phyloP scores from a whole-genome alignment of 2,113 vertebrate genomes.

The Anhinga anhinga region DNA sequence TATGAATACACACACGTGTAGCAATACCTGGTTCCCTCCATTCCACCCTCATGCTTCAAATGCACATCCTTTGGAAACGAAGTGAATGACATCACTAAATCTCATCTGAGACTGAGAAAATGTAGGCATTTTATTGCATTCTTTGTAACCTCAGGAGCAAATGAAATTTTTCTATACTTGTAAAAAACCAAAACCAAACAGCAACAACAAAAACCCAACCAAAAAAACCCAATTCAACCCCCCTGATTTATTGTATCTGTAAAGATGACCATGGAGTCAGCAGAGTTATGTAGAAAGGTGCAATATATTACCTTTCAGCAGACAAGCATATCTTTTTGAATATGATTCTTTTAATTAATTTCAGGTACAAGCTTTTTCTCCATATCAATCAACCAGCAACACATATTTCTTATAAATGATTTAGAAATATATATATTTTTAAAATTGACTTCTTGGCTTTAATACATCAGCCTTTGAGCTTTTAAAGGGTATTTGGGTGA shows the following conservation, averaged over 20 bases:
- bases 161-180: background rate
- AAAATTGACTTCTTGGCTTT: background rate
- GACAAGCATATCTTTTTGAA: background rate
- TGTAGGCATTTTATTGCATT: background rate
- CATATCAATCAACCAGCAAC: background rate
- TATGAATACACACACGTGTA: background rate
- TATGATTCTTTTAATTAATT: background rate
- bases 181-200: background rate
- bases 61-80: background rate
- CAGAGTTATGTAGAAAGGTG: background rate
- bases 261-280: background rate
- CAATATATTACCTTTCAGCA: background rate
- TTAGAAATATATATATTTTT: conserved; percentile 8
- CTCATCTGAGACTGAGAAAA: background rate
- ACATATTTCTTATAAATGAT: background rate
- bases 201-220: background rate
- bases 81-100: background rate
- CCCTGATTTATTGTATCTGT: background rate
- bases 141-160: conserved; percentile 12
- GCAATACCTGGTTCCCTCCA: background rate
- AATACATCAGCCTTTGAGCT: background rate
- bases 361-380: conserved; percentile 23
- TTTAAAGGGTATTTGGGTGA: conserved; percentile 23
- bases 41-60: background rate
- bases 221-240: background rate